Evolutionary conservation across 1,140 invertebrate genomes (phyloP), one percentile per base, ranked within the genome.

Genomic region (Drosophila nebulosa): DNA sequence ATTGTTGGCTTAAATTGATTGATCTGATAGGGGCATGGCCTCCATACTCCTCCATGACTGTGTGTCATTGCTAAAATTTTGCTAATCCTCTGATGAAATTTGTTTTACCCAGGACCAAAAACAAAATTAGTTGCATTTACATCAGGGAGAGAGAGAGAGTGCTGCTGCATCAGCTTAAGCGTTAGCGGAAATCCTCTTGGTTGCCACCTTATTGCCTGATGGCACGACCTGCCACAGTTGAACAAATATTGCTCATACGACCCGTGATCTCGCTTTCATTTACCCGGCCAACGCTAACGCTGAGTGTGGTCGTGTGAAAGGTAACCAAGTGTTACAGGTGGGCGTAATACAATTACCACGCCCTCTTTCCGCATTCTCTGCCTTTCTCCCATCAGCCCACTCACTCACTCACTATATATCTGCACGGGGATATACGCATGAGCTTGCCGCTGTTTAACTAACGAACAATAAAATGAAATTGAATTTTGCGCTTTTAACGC

Each of bases 401-500:
- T 18, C 36, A 1, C 14, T 1, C 14, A 14, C n/a, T 39, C 35
- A n/a, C 35, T 7, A 5, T 42, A 7, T 30, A 30, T 30, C 16
- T 46, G 10, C 18, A 18, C 9, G 16, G 22, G 18, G 22, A 50
- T 51, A 61, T 53, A 64, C 50, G 42, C 26, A 36, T 46, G 39
- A 46, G 39, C 18, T 21, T 55, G 64, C 78, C 64, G 68, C 65
- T 88, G 68, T 83, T 86, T 86, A 88, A 88, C 72, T 78, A 89
- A 62, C 79, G 79, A 89, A 88, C 83, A 88, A 88, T 88, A 89
- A 88, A 88, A 83, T 72, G 66, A 89, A 88, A 88, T 89, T 89
- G 79, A 88, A 88, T 88, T 88, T 88, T 88, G 78, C 72, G 83
- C 83, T 86, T 86, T 86, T 88, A 83, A 83, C 75, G 75, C 83